Conservation (phyloP, 1,140 invertebrate genomes). For the Hycleus cichorii region DNA sequence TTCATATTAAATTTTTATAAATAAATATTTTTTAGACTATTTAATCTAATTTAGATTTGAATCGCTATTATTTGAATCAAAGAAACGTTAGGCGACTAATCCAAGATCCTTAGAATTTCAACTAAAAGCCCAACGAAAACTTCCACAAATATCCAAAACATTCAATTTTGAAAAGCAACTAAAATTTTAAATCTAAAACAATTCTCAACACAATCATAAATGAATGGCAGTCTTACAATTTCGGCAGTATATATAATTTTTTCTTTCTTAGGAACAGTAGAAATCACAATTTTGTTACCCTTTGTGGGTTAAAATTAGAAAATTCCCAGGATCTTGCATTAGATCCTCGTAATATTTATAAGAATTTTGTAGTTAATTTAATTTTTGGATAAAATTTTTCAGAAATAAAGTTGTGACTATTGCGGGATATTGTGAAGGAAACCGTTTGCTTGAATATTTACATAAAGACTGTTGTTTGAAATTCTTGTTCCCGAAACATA, state of each 20-base stretch:
- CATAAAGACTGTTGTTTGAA: background rate
- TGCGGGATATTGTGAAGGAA: slow-evolving; percentile 36
- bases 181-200: slow-evolving; percentile 27
- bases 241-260: slow-evolving; percentile 40
- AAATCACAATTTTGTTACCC: slow-evolving; percentile 39
- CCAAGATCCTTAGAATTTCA: too few species aligned
- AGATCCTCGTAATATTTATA: background rate
- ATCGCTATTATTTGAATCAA: too few species aligned
- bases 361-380: too few species aligned
- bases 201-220: slow-evolving; percentile 33
- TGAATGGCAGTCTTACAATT: slow-evolving; percentile 42
- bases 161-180: slow-evolving; percentile 41
- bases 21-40: slow-evolving; percentile 24
- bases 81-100: too few species aligned
- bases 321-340: slow-evolving; percentile 27
- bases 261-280: slow-evolving; percentile 38
- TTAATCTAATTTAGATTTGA: slow-evolving; percentile 20
- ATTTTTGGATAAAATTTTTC: slow-evolving; percentile 2
- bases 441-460: slow-evolving; percentile 27
- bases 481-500: slow-evolving; percentile 9
- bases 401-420: slow-evolving; percentile 23
- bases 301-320: slow-evolving; percentile 30
- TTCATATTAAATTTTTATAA: slow-evolving; percentile 31
- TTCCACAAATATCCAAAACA: slow-evolving; percentile 34
- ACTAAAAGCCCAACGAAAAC: slow-evolving; percentile 20